These are phyloP conservation scores for Chloropsis cyanopogon DNA, from an alignment of 2,113 vertebrate species.

Conservation along the genomic window DNA sequence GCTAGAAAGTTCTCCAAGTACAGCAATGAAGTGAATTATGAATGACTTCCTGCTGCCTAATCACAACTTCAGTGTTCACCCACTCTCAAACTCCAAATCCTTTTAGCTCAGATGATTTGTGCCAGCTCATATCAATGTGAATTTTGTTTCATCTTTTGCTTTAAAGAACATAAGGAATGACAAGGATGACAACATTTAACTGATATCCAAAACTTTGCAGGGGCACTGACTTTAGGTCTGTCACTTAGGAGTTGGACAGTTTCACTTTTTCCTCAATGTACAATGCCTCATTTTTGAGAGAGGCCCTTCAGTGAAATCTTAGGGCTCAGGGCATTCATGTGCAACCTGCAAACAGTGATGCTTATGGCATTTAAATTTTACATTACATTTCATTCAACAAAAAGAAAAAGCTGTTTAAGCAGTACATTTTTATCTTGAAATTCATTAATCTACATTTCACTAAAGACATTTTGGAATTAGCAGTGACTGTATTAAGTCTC, in stretches of 20 bases:
- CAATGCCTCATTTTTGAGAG: background rate
- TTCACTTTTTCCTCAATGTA: background rate
- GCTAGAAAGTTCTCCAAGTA: background rate
- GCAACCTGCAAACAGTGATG: background rate
- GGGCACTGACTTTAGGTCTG: background rate
- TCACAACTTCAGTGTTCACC: background rate
- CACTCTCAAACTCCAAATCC: background rate
- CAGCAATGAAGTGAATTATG: background rate
- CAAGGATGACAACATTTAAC: background rate
- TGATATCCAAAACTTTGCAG: background rate
- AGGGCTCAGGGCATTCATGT: background rate
- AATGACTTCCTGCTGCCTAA: background rate
- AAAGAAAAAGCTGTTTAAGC: background rate
- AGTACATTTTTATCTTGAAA: background rate
- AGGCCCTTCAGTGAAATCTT: background rate
- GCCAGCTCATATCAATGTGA: background rate
- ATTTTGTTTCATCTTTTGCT: background rate
- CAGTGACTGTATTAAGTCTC: background rate
- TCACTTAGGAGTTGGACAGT: background rate
- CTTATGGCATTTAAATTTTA: background rate
- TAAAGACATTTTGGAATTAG: background rate
- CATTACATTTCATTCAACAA: background rate
- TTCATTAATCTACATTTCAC: background rate
- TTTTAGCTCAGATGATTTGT: background rate
- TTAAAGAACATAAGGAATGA: background rate